Conservation (phyloP, 2,113 vertebrate genomes). For the Oncorhynchus mykiss region DNA sequence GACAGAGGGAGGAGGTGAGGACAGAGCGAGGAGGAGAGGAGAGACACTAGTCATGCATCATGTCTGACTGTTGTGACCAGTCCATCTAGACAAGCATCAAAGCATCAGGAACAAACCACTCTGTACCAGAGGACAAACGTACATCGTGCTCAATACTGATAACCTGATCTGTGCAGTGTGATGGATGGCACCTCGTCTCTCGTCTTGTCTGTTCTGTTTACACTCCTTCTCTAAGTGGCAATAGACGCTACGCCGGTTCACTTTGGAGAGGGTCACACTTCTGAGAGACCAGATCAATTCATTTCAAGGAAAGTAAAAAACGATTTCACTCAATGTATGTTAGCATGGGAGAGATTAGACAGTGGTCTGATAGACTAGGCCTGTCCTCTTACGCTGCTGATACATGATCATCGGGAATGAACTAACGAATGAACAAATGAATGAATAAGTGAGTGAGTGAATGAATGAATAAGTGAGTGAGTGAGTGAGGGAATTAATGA, state of each 20-base stretch:
- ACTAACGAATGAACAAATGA: no score
- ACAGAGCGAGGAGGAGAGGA: not conserved
- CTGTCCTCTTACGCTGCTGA: no score
- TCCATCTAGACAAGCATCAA: slow-evolving; percentile 19
- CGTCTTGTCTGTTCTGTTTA: slow-evolving; percentile 24
- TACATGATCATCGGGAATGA: no score
- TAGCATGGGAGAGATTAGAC: no score
- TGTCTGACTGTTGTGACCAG: not conserved
- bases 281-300: no score
- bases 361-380: no score
- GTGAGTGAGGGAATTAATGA: no score
- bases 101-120: slow-evolving; percentile 18
- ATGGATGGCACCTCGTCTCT: slow-evolving; percentile 44
- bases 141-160: slow-evolving; percentile 37
- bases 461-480: no score
- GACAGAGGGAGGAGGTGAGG: not conserved
- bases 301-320: no score
- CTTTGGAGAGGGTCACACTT: no score
- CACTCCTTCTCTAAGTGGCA: slow-evolving; percentile 21
- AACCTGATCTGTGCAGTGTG: slow-evolving; percentile 25
- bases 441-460: no score
- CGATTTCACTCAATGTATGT: no score
- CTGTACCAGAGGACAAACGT: slow-evolving; percentile 24
- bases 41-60: not conserved
- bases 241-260: not conserved